Base-by-base conservation (phyloP, 2,888 invertebrate genomes). In the Noctuana brunneofusca region DNA sequence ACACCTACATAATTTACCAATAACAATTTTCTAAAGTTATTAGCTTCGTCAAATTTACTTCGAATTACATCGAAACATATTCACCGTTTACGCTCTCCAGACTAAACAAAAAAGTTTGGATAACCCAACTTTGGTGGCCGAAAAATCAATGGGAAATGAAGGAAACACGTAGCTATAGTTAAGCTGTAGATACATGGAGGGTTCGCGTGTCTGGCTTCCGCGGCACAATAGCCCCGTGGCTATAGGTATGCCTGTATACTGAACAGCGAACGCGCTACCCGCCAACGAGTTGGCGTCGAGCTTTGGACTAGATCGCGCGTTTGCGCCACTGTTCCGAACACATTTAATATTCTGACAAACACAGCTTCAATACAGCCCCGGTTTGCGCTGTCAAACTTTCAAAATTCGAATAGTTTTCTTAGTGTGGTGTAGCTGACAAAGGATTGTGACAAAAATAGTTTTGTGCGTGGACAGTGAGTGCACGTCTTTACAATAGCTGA, bases 241-340 rank as follows among this genome's bases (percentile, higher is more conserved):
- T 69, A 69, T 84, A 84, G 80, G 71, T 84, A 86, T 86, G 83
- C 72, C 64, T 83, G 77, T 83, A 76, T 78, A 72, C 75, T 69
- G 72, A 73, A 72, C 70, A 70, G 14, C 71, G 57, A 69, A 68
- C 75, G 77, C 76, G 75, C 78, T 65, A 78, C 74, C 81, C 77
- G 83, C 84, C 18, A 18, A 18, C 43, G 90, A 91, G 90, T 91
- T 85, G 82, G 78, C 82, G 81, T 73, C 83, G 81, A 82, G 88
- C 90, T 81, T 82, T 83, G 76, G 87, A 76, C 81, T 81, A 80
- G 90, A 84, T 80, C 89, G 89, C 87, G 87, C 90, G 90, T 81
- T 85, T 74, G 80, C 79, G 78, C 71, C 66, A 70, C 75, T 78
- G 82, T 74, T 81, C 77, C 68, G 74, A 81, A 77, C 79, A 75